Evolutionary conservation across 2,797 vertebrate genomes (phyloP), one percentile per base, ranked within the genome.

Genomic region (Tolypeutes matacus): DNA sequence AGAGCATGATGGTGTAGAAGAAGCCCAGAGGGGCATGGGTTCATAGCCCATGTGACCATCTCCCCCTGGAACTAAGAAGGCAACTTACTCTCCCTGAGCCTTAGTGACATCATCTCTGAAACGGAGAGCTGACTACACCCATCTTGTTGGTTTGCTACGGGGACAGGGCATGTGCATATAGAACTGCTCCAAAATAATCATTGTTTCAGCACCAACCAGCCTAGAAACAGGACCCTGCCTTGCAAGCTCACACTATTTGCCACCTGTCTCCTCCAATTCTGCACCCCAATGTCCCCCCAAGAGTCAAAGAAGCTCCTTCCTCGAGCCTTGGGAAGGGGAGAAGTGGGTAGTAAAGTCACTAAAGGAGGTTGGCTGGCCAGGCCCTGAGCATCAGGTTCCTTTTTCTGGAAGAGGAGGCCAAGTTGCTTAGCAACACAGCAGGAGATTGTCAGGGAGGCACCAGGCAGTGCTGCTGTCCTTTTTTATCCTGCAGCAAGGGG

Each of bases 341-440:
- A 72, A 72, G 20, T 36, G 82, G 58, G 12, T 13, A 13, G 42
- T 49, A 39, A 78, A 64, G 36, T 62, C 84, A 49, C 34, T 75
- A 12, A 90, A 86, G 31, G 51, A 89, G 49, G 5, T 53, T 95
- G 56, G 49, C 91, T 85, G 91, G 53, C 82, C 95, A 92, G 49
- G 75, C 34, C 58, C 27, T 25, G 46, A 94, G 85, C 46, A 18
- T 49, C 20, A 6, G 53, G 18, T n/a, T 96, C 65, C 20, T 93
- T 93, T 94, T 96, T 46, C 91, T 93, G 75, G 70, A 81, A 93
- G 56, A 95, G 58, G 73, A 96, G 92, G 70, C 51, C 84, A 92
- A 75, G 94, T 97, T 96, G 95, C 96, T 96, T 96, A 97, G 97
- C 97, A 97, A 96, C 96, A 89, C 64, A 86, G 51, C 53, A 86